Evolutionary conservation across 2,113 vertebrate genomes (phyloP).

Genomic region (Scopus umbretta): DNA sequence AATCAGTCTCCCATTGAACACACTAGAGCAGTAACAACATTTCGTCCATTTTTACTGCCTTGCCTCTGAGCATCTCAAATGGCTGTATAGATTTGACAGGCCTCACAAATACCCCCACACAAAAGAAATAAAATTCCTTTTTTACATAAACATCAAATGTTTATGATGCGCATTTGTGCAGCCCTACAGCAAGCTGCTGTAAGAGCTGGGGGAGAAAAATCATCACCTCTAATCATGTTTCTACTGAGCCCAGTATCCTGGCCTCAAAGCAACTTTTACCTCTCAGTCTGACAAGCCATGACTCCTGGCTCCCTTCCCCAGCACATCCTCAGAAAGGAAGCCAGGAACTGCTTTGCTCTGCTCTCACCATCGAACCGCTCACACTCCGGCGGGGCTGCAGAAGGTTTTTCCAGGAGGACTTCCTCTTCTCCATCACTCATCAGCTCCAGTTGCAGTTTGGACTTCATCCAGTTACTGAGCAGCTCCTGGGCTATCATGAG

Average conservation of each 20-base stretch:
- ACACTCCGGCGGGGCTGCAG: slow-evolving; percentile 31
- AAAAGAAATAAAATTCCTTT: not conserved
- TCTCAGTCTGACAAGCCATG: not conserved
- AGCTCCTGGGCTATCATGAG: slow-evolving; percentile 79
- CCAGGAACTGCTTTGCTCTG: not conserved
- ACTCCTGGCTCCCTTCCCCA: not conserved
- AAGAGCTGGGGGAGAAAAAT: not conserved
- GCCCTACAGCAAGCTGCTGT: not conserved
- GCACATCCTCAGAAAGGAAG: not conserved
- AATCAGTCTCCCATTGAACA: slow-evolving; percentile 1
- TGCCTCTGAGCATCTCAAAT: not conserved
- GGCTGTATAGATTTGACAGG: not conserved
- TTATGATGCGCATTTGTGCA: not conserved
- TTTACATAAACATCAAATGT: not conserved
- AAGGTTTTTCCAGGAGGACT: not conserved
- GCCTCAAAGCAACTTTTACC: not conserved
- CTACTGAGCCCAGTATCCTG: not conserved
- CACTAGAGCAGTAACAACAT: not conserved
- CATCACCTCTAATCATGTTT: not conserved
- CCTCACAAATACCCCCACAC: not conserved
- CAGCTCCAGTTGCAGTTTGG: slow-evolving; percentile 78
- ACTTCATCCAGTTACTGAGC: slow-evolving; percentile 83
- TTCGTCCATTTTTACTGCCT: not conserved
- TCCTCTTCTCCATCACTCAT: slow-evolving; percentile 70
- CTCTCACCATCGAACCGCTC: slow-evolving; percentile 85